Conservation (phyloP, 2,113 vertebrate genomes). For the Zeus faber region DNA sequence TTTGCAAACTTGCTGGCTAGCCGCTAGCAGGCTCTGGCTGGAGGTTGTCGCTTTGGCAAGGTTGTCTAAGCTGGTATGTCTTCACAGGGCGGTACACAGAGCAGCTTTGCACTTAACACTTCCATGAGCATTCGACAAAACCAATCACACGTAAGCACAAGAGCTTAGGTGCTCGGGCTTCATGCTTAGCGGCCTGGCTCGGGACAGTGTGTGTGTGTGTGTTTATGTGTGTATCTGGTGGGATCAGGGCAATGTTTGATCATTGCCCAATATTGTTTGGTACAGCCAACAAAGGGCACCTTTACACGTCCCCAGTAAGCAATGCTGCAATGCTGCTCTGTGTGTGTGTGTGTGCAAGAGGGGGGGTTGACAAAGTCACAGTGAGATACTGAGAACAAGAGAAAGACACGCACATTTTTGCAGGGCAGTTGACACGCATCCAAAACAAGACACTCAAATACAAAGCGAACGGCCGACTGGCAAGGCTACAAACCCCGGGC, state of each 20-base stretch:
- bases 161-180: conserved; percentile 50
- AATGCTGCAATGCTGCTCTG: too few species aligned
- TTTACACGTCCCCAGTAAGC: conserved; percentile 22
- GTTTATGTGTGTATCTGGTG: conserved; percentile 22
- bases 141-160: conserved; percentile 61
- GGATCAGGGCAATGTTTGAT: conserved; percentile 46
- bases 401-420: background rate
- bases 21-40: too few species aligned
- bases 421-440: conserved; percentile 12
- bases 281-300: conserved; percentile 23
- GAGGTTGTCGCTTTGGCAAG: conserved; percentile 31
- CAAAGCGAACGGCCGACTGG: conserved; percentile 19
- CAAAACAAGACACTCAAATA: conserved; percentile 18
- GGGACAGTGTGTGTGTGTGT: conserved; percentile 10
- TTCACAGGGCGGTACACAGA: conserved; percentile 51
- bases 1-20: too few species aligned
- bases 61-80: conserved; percentile 51
- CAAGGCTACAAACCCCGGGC: conserved; percentile 19
- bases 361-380: conserved; percentile 1
- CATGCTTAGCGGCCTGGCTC: conserved; percentile 33
- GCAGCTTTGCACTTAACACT: conserved; percentile 72
- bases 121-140: conserved; percentile 71
- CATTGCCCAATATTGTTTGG: conserved; percentile 30
- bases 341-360: too few species aligned
- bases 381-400: background rate